Evolutionary conservation across 1,140 invertebrate genomes (phyloP).

Genomic region (Centruroides vittatus): DNA sequence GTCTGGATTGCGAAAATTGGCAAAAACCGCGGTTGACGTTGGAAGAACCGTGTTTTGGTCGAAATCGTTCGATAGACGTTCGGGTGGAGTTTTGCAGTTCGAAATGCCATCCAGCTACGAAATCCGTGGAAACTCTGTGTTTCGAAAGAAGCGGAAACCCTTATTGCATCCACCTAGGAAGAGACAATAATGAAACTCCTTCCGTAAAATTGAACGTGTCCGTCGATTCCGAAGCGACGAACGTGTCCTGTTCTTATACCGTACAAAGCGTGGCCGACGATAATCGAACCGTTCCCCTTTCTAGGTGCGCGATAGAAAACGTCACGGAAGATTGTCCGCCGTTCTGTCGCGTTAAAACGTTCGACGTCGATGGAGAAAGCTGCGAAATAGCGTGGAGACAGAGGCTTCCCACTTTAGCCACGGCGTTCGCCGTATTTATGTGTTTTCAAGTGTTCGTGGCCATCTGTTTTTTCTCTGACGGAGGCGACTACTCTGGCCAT

Average conservation of each 20-base stretch:
- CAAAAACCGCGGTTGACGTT: not conserved
- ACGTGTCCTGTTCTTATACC: too few species aligned
- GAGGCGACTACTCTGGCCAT: slow-evolving; percentile 67
- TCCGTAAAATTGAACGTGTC: too few species aligned
- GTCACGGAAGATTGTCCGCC: not conserved
- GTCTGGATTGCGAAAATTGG: too few species aligned
- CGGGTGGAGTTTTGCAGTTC: not conserved
- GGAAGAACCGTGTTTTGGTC: not conserved
- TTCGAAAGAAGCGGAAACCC: too few species aligned
- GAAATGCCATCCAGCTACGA: too few species aligned
- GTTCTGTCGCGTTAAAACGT: not conserved
- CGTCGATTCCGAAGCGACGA: too few species aligned
- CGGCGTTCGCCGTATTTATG: slow-evolving; percentile 52
- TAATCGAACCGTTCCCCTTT: not conserved
- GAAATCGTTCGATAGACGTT: not conserved
- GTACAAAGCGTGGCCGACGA: too few species aligned
- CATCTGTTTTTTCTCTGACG: slow-evolving; percentile 58
- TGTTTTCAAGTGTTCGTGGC: slow-evolving; percentile 61
- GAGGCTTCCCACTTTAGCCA: slow-evolving; percentile 53
- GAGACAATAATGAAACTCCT: too few species aligned
- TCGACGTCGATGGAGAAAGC: not conserved
- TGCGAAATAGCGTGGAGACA: slow-evolving; percentile 37
- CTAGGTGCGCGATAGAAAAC: not conserved
- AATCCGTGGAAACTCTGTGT: too few species aligned
- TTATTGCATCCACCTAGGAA: too few species aligned